These are phyloP conservation scores for Sisor rabdophorus DNA, from an alignment of 2,113 vertebrate species.

Conservation along the genomic window DNA sequence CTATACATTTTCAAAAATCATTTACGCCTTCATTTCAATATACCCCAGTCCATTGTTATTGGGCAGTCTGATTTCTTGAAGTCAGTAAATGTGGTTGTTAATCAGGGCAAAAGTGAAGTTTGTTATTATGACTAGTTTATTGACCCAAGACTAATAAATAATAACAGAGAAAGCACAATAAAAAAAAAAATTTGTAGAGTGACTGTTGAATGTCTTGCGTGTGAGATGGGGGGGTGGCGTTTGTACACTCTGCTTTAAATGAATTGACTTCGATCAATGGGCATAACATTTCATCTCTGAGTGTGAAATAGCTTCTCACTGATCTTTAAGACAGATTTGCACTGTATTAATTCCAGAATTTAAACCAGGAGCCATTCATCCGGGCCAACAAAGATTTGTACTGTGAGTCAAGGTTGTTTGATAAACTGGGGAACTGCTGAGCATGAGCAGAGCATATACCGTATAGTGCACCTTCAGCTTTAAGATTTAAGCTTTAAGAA, in stretches of 20 bases:
- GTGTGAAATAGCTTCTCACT: slow-evolving; percentile 51
- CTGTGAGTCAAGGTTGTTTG: slow-evolving; percentile 35
- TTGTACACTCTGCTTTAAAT: slow-evolving; percentile 29
- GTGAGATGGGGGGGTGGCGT: slow-evolving; percentile 26
- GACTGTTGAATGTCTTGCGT: slow-evolving; percentile 6
- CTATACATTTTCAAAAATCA: slow-evolving; percentile 43
- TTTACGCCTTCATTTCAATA: slow-evolving; percentile 48
- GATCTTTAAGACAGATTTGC: slow-evolving; percentile 56
- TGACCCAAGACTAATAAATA: slow-evolving; percentile 10
- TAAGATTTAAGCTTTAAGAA: no score
- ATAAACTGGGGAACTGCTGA: slow-evolving; percentile 42
- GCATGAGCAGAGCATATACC: slow-evolving; percentile 19
- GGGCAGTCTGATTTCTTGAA: slow-evolving; percentile 42
- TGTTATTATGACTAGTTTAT: slow-evolving; percentile 31
- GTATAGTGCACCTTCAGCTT: no score
- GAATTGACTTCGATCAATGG: slow-evolving; percentile 57
- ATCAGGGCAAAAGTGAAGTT: slow-evolving; percentile 13
- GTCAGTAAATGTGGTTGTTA: slow-evolving; percentile 7
- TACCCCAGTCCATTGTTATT: slow-evolving; percentile 40
- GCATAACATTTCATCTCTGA: slow-evolving; percentile 52
- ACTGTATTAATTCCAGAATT: slow-evolving; percentile 60
- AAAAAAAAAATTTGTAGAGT: background rate
- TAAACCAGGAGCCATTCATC: slow-evolving; percentile 50
- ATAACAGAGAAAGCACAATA: slow-evolving; percentile 8
- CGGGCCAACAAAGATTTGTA: slow-evolving; percentile 54